Base-by-base conservation (phyloP, 1,140 invertebrate genomes). In the Cataglyphis hispanica region DNA sequence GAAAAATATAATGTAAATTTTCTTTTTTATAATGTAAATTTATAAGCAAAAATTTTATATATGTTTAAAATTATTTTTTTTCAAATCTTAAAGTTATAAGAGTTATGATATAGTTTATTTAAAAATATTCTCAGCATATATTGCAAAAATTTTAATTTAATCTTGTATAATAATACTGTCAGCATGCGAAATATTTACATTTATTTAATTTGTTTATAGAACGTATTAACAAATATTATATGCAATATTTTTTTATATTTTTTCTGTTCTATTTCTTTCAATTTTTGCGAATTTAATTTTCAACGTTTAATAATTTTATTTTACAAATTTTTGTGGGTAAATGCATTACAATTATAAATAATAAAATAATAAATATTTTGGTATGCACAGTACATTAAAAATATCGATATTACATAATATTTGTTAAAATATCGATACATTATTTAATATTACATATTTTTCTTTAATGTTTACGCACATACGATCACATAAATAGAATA, bases 261-360 rank as follows among this genome's bases (percentile, higher is more conserved):
- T 37, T 56, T n/a, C 50, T 53, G 16, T 77, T 77, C 1, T 63
- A 8, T 31, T 67, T 67, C 2, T 16, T 67, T n/a, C 13, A 19
- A 78, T 53, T 78, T 40, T 50, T 67, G 8, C n/a, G 7, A 69
- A 5, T 53, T 78, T 66, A 69, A 77, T 40, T 43, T 6, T 13
- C 19, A 16, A 27, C 19, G 31, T 31, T 31, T 3, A 31, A 31
- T 2, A 2, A 34, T 40, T 76, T 67, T 37, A 67, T 34, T 50
- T 78, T 67, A 69, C 1, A 80, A 53, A 80, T 80, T 80, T 70
- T 72, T 19, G 37, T 83, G 67, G 78, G 8, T 46, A 72, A 74
- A 74, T 60, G 34, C 78, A 46, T 74, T 74, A 69, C 63, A 13
- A 1, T 69, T 53, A 37, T 40, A 80, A 37, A 50, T 69, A 80